Percentiles rank a stretch among this genome's conserved stretches.
Conservation (phyloP, 2,113 vertebrate species). For the Hiodon alosoides region DNA sequence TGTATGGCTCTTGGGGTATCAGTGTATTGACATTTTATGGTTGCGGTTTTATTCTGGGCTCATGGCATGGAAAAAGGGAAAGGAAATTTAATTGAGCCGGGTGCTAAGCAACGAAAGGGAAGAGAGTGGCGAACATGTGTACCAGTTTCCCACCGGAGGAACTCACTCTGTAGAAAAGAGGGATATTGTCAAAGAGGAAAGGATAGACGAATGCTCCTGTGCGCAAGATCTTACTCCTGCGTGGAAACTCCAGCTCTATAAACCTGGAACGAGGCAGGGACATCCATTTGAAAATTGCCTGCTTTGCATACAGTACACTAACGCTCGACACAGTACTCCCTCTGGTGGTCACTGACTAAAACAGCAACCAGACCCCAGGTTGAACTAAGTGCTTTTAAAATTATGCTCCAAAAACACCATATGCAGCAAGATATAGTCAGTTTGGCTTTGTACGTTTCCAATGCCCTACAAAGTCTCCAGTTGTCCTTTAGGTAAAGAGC, state of each 20-base stretch:
- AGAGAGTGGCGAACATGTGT: too few relatives aligned
- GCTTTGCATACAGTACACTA: not conserved
- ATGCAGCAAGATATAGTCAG: too few relatives aligned
- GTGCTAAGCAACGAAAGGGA: too few relatives aligned
- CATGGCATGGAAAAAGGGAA: too few relatives aligned
- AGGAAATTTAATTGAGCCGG: too few relatives aligned
- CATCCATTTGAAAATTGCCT: too few relatives aligned
- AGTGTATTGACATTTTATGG: too few relatives aligned
- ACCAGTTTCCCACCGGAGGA: not conserved
- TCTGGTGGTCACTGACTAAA: not conserved
- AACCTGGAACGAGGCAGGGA: constrained; percentile 50
- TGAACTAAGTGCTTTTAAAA: not conserved
- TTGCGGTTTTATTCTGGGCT: too few relatives aligned
- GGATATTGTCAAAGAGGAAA: constrained; percentile 88
- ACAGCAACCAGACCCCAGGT: too few relatives aligned
- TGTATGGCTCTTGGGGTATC: too few relatives aligned
- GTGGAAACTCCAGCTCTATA: constrained; percentile 66
- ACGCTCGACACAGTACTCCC: not conserved
- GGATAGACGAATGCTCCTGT: constrained; percentile 77
- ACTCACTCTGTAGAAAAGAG: constrained; percentile 85
- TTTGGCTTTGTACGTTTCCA: too few relatives aligned
- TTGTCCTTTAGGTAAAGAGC: too few relatives aligned
- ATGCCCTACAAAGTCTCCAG: not conserved
- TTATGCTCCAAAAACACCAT: not conserved
- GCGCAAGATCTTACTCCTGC: constrained; percentile 68